Evolutionary conservation across 2,888 invertebrate species (phyloP).

Genomic region (Trissolcus japonicus): DNA sequence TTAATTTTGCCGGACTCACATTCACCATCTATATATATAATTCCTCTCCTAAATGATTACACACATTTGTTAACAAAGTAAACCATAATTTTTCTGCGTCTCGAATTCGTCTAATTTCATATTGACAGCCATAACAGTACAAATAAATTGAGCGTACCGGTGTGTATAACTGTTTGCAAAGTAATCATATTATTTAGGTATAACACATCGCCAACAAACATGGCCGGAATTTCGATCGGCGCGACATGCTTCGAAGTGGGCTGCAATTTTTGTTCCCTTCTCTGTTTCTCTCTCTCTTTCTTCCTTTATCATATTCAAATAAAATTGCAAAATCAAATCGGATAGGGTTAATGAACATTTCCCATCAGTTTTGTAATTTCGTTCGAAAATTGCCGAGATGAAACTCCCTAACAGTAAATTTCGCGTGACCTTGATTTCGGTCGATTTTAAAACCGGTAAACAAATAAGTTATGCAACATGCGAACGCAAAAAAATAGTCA

Average conservation of each 20-base stretch:
- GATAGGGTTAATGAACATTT: constrained; percentile 32
- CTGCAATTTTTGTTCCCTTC: not conserved
- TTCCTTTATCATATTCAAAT: constrained; percentile 24
- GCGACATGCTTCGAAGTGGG: constrained; percentile 20
- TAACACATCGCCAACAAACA: constrained; percentile 26
- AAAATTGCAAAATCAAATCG: constrained; percentile 16
- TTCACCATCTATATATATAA: too few species aligned
- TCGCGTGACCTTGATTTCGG: constrained; percentile 47
- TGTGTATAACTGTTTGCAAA: constrained; percentile 33
- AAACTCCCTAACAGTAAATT: constrained; percentile 35
- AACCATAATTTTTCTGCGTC: not conserved
- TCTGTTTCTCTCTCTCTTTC: not conserved
- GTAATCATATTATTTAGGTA: constrained; percentile 49
- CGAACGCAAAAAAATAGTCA: constrained; percentile 18
- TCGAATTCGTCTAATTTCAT: constrained; percentile 21
- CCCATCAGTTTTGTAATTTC: constrained; percentile 38
- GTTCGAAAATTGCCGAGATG: constrained; percentile 26
- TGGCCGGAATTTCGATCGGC: constrained; percentile 28
- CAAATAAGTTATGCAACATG: constrained; percentile 45
- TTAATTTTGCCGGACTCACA: too few species aligned
- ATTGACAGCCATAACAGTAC: constrained; percentile 42
- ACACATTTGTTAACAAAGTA: not conserved
- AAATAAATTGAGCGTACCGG: constrained; percentile 44
- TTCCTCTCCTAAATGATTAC: not conserved
- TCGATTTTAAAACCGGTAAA: constrained; percentile 42